Base-by-base conservation (phyloP, 2,113 vertebrate species). In the Donacobius atricapilla region DNA sequence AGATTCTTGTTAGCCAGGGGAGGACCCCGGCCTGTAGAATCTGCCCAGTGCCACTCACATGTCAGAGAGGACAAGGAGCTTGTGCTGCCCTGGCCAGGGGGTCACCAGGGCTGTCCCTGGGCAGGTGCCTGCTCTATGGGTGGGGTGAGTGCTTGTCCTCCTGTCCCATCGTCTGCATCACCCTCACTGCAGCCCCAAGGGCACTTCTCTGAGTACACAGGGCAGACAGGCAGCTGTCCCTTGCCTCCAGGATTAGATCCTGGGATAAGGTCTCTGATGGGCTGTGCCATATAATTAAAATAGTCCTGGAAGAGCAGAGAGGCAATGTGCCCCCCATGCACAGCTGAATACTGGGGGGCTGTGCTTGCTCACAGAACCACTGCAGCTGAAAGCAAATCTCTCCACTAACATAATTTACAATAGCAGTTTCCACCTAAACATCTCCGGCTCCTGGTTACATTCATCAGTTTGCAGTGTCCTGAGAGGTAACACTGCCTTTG, bases 231-330 rank as follows among this genome's bases (percentile, higher is more conserved):
- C 87, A 89, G 94, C 95, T 93, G 90, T 30, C 90, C 56, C 1
- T 33, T 77, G 82, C 79, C 86, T 94, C 95, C 93, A 92, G 37
- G 92, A 78, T 93, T 94, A 87, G 91, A 77, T 57, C 77, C 35
- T 23, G 64, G 93, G 93, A 92, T 84, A 87, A 89, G 65, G 10
- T 57, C 89, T 88, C 60, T 24, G 72, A 44, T 1, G 28, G 60
- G 30, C 64, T 4, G 0, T 61, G 56, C 51, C 7, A 4, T 66
- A 4, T 37, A 53, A 60, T 91, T 77, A 85, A 88, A 94, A 88
- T 54, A 93, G 92, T 82, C 35, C 63, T 31, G 23, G 39, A 42
- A 37, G 40, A 60, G 66, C 75, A 44, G 57, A 73, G 39, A 17
- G 75, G 75, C 70, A 25, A 33, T 4, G 8, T 24, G 75, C 42